A percentile compares a stretch with the other conserved stretches of the same genome.
Conservation (phyloP, 2,113 vertebrate genomes). For the Paedocypris sp. region DNA sequence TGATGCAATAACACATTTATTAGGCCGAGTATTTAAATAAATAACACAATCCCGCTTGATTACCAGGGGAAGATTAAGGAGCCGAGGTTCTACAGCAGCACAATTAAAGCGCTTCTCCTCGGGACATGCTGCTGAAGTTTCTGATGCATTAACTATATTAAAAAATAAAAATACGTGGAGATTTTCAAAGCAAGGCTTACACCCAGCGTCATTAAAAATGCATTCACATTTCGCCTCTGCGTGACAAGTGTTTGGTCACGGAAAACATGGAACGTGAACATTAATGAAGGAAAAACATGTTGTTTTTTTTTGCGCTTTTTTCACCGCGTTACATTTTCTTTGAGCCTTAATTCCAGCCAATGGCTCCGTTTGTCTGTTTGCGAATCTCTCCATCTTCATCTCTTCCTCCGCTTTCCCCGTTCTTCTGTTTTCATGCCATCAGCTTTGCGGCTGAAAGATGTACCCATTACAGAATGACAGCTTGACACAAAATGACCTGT, state of each 20-base stretch:
- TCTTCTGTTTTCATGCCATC: constrained; percentile 63
- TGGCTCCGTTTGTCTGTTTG: neutral
- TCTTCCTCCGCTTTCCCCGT: constrained; percentile 50
- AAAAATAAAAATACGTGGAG: constrained; percentile 82
- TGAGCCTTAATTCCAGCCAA: constrained; percentile 25
- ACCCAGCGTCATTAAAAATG: constrained; percentile 96
- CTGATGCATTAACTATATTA: constrained; percentile 82
- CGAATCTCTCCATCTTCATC: constrained; percentile 17
- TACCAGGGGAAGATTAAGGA: constrained; percentile 85
- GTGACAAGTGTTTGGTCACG: constrained; percentile 85
- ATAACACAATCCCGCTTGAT: constrained; percentile 74
- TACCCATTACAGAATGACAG: constrained; percentile 92
- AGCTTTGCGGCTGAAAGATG: constrained; percentile 86
- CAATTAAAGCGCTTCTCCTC: constrained; percentile 79
- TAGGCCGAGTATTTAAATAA: constrained; percentile 42
- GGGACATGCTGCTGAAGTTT: constrained; percentile 86
- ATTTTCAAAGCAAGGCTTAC: constrained; percentile 91
- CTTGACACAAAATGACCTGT: constrained; percentile 88
- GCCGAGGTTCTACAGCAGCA: constrained; percentile 82
- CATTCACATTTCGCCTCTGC: constrained; percentile 81
- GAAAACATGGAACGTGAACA: constrained; percentile 73
- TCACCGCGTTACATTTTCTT: constrained; percentile 56
- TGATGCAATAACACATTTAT: constrained; percentile 50
- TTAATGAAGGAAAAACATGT: constrained; percentile 60
- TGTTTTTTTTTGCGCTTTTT: constrained; percentile 51